Evolutionary conservation across 2,797 vertebrate genomes (phyloP).

Genomic region (Pantherophis alleghaniensis): DNA sequence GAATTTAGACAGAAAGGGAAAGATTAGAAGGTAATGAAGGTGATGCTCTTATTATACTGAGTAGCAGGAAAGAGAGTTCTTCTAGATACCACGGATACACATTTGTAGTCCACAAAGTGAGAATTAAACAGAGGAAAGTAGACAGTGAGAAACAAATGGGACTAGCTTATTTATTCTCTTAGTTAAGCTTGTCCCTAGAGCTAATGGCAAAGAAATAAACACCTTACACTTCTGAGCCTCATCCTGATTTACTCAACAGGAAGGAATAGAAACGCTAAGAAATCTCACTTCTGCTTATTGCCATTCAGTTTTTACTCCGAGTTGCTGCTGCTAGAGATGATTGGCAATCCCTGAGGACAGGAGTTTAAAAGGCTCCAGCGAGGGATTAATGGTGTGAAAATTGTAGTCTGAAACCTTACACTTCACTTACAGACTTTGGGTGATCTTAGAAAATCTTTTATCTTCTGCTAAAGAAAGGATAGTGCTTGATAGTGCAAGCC

Average conservation of each 20-base stretch:
- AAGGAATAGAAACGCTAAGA: not conserved
- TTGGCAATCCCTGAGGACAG: not conserved
- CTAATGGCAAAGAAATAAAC: not conserved
- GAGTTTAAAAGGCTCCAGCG: not conserved
- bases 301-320: not conserved
- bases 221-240: not conserved
- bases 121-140: slow-evolving; percentile 27
- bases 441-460: not conserved
- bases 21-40: slow-evolving; percentile 25
- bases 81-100: slow-evolving; percentile 6
- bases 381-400: slow-evolving; percentile 14
- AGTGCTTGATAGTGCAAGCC: not conserved
- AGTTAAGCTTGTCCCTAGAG: not conserved
- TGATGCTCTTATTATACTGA: slow-evolving; percentile 13
- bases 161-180: slow-evolving; percentile 48
- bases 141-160: slow-evolving; percentile 41
- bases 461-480: not conserved
- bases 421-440: not conserved
- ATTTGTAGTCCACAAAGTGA: slow-evolving; percentile 6
- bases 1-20: slow-evolving; percentile 16
- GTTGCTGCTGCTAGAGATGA: slow-evolving; percentile 1
- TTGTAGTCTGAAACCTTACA: not conserved
- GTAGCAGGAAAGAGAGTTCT: not conserved
- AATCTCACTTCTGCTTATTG: not conserved
- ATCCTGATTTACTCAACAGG: not conserved